Evolutionary conservation across 1,140 invertebrate species (phyloP), one percentile per base, ranked within the genome.

Genomic region (Aricia agestis): DNA sequence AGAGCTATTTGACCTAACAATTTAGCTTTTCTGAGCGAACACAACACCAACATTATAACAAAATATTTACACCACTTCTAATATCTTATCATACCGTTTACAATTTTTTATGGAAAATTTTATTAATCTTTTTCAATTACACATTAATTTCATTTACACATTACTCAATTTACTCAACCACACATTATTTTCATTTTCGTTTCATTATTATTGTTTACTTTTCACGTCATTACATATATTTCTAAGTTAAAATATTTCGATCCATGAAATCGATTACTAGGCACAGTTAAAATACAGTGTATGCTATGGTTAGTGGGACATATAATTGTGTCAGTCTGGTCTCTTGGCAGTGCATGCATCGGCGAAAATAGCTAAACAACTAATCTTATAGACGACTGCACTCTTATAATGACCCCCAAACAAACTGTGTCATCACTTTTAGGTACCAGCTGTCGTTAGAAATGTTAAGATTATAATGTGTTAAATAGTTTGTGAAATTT

Each of bases 311-410:
- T 76, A 71, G 73, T 73, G 67, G 71, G 36, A 70, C 70, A 75
- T 70, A 66, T 78, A 78, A 77, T 74, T 74, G 76, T 81, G 79
- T 82, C 81, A 74, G 75, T 76, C 77, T 69, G 76, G 68, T 75
- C 73, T 69, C 77, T 78, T 77, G 77, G 76, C 78, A 72, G 45
- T 71, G 72, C 70, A 67, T 70, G 68, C 72, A 17, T 67, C 58
- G 75, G 78, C 74, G 76, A 73, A 82, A 84, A 82, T 80, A 82
- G 77, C 75, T 66, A 68, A 74, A 76, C 75, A 72, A 68, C 77
- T 70, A 57, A 63, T 63, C 59, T 63, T 25, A 63, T 63, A 63
- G 59, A 19, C 59, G 59, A 63, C 74, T 77, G 67, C 72, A 74
- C 67, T 74, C 18, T 63, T 19, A 63, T 63, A 63, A 19, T 63